Base-by-base conservation (phyloP, 2,113 vertebrate genomes). In the Pungitius pungitius region DNA sequence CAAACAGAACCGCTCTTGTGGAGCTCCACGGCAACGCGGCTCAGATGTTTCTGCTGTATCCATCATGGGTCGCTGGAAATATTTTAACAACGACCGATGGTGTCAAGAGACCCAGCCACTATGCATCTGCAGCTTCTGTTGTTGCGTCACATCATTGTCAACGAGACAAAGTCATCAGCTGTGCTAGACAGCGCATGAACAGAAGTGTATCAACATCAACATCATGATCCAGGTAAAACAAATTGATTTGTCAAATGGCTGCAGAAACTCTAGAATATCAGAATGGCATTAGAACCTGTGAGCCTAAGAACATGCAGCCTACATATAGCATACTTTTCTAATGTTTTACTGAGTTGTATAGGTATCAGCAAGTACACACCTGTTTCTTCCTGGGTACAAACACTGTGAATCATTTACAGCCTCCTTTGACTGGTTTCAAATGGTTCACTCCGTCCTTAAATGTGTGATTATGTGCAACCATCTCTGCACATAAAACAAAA, bases 1-100 rank as follows among this genome's bases (percentile, higher is more conserved):
- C 55, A 73, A 73, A 74, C 62, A 73, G 35, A 30, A 14, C 59
- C 24, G 69, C 20, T 55, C 26, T 73, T 4, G 54, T 22, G 22
- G 45, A 24, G 18, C 11, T 61, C 26, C 0, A 40, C n/a, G 51
- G 39, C 66, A 72, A 27, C 42, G 35, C 30, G 18, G 37, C 20
- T 43, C 6, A 62, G 6, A n/a, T 14, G 22, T 35, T 33, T 55
- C 14, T 42, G 59, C 22, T 62, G 43, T 49, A 51, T 17, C 8
- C 4, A 40, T 45, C 17, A 27, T 20, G 24, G 12, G 57, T 59
- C 5, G 15, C 8, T 40, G 17, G 1, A 26, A 40, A 9, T 43
- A 43, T 43, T 27, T 62, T 3, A 22, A 24, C 13, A 24, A 15
- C 24, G 20, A 13, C 33, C 35, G 12, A 11, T 22, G 13, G 6